Evolutionary conservation across 2,888 invertebrate species (phyloP), one percentile per base, ranked within the genome.

Genomic region (Lysandra bellargus): DNA sequence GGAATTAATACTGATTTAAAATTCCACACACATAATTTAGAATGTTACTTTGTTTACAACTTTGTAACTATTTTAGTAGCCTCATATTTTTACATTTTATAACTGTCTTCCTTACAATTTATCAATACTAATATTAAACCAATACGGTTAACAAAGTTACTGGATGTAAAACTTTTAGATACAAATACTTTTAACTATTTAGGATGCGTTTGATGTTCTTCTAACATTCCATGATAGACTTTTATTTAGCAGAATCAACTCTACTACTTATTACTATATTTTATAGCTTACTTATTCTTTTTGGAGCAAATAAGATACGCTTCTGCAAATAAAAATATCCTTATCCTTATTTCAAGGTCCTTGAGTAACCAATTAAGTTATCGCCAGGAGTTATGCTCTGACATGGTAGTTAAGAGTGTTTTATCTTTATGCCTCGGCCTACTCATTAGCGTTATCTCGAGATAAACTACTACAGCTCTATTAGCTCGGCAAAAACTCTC

Each of bases 401-500:
- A 76, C 53, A 53, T 76, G 30, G 23, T 76, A 76, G 53, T 76
- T 33, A 57, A 75, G 49, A 57, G 23, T 69, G 69, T 76, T 57
- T 76, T 76, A 76, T 76, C 76, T 76, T 57, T 53, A 74, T 76
- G 75, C 75, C 75, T 49, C 75, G 75, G 23, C 44, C 44, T 49
- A 49, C 75, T 76, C 76, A 76, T 76, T 76, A 76, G 76, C 53
- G 53, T 57, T 76, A 76, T 76, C 76, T 49, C 17, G 49, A 75
- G 75, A 53, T 76, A 76, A 53, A 44, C 76, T 76, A 53, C 57
- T 57, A 76, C 53, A 17, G 53, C 82, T 82, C 82, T 69, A 69
- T 69, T 69, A 69, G 69, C 69, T 37, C 1, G 33, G 69, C 69
- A 69, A 69, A 69, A 69, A 69, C 69, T 33, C 69, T 69, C 12